Evolutionary conservation across 2,797 vertebrate species (phyloP), one percentile per base, ranked within the genome.

Genomic region (Typhlichthys eigenmanni): DNA sequence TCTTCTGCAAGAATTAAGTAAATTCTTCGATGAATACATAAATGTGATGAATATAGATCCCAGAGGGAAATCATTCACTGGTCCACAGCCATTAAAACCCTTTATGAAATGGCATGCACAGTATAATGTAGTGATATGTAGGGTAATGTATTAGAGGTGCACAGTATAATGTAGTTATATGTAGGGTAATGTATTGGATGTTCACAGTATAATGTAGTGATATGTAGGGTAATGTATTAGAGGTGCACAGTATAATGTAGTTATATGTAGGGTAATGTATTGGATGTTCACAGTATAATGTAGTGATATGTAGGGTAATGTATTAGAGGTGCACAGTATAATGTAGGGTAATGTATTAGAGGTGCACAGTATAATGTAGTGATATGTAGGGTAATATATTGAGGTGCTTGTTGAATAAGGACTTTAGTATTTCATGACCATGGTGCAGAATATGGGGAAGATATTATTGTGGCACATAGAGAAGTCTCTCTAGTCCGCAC

Each of bases 401-500:
- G 38, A 19, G 34, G 24, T 24, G 24, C 24, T 24, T 3, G 24
- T 24, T 24, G 24, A 53, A 53, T 12, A 53, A 9, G 14, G 48
- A 69, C 32, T 46, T 63, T 49, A 55, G 62, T 51, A 70, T 51
- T 50, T 62, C 47, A 56, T 29, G 32, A 62, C 46, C 13, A 13
- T 38, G 19, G 61, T 14, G 29, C 13, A 48, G 45, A 53, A 13
- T 16, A 55, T 17, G 2, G 2, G 19, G 60, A 47, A 0, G 38
- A 56, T 65, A 77, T 69, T 34, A 47, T 49, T 6, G 16, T 60
- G 6, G 24, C 51, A 55, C 56, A 79, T 56, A 61, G 66, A 81
- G 79, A 75, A 67, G 69, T 76, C 66, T 16, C 47, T 66, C 49
- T 46, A 56, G 54, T 52, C 19, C 2, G 58, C 72, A 74, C 73